These are phyloP conservation scores for Parelbella ahira DNA, from an alignment of 2,888 invertebrate genomes.

Conservation along the genomic window DNA sequence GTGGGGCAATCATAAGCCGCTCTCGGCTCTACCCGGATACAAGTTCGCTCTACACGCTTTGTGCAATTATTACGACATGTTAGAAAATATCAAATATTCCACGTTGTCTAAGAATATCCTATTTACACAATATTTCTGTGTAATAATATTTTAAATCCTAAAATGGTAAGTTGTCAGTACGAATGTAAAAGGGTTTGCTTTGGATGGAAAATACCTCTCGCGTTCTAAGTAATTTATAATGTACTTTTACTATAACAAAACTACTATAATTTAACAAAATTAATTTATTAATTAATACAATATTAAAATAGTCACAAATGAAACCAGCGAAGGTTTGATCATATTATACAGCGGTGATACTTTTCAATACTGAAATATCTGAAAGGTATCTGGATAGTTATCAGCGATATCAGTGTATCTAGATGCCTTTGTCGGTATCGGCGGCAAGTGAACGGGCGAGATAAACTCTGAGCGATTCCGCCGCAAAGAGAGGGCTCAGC, in stretches of 20 bases:
- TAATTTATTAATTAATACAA: too few relatives aligned
- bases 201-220: too few relatives aligned
- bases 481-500: constrained; percentile 75
- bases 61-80: constrained; percentile 35
- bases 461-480: constrained; percentile 73
- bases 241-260: too few relatives aligned
- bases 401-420: constrained; percentile 52
- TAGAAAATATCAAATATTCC: constrained; percentile 14
- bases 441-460: constrained; percentile 57
- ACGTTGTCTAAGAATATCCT: constrained; percentile 1
- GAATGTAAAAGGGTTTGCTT: too few relatives aligned
- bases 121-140: too few relatives aligned
- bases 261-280: too few relatives aligned
- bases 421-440: constrained; percentile 60
- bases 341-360: too few relatives aligned
- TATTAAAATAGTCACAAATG: too few relatives aligned
- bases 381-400: constrained; percentile 20
- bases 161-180: too few relatives aligned
- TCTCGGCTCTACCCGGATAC: constrained; percentile 33
- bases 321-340: too few relatives aligned
- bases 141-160: too few relatives aligned
- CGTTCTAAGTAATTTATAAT: too few relatives aligned
- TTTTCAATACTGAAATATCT: not conserved
- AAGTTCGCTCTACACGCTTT: constrained; percentile 32
- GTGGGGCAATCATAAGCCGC: constrained; percentile 66